These are phyloP conservation scores for Hypotaenidia philippensis DNA, from an alignment of 2,797 vertebrate genomes.

Conservation along the genomic window DNA sequence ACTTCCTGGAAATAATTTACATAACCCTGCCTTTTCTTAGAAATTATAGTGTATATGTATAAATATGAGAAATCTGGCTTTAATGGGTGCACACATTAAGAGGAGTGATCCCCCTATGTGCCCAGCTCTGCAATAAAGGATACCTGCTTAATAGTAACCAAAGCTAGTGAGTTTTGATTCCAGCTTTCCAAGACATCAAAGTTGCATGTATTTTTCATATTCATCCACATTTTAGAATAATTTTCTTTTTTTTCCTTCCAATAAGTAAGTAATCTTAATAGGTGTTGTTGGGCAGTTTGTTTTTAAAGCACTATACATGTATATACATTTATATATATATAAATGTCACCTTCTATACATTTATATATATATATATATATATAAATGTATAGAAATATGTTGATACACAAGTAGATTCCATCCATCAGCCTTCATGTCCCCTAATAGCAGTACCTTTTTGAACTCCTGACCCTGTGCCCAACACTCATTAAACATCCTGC, in stretches of 20 bases:
- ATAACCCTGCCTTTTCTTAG: no score
- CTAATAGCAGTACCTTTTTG: neutral
- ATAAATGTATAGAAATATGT: neutral
- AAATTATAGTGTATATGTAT: no score
- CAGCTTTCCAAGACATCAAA: no score
- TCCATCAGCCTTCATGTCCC: neutral
- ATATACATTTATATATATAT: neutral
- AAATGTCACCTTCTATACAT: neutral
- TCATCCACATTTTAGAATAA: neutral
- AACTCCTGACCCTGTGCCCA: neutral
- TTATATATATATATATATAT: accelerated
- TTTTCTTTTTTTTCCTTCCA: neutral
- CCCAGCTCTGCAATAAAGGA: no score
- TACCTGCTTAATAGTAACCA: no score
- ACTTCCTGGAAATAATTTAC: no score
- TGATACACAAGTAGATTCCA: neutral
- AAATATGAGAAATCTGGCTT: no score
- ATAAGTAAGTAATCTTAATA: neutral
- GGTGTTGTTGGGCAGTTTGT: neutral
- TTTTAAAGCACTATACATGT: neutral
- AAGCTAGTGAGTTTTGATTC: no score
- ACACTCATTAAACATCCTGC: neutral
- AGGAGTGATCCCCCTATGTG: no score
- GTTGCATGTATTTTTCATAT: neutral
- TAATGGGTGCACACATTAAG: no score